Conservation (phyloP, 2,797 vertebrate species). For the Malacoctenus gilli region DNA sequence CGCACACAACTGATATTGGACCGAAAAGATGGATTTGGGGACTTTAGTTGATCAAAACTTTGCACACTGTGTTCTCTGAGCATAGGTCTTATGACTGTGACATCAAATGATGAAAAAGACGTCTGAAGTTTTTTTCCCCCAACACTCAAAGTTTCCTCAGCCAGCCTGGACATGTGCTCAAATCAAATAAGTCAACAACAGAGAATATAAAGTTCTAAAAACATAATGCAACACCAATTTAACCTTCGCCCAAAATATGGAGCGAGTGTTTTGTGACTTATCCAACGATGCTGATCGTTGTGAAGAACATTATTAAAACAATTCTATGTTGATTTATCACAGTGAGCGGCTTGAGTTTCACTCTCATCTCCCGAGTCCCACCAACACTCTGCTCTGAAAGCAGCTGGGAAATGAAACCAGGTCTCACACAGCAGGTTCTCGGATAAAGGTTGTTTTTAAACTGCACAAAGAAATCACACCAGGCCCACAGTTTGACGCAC, state of each 20-base stretch:
- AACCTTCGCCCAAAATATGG: not conserved
- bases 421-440: not conserved
- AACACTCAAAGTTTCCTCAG: slow-evolving; percentile 30
- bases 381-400: not conserved
- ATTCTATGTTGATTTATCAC: not conserved
- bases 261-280: not conserved
- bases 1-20: not conserved
- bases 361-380: not conserved
- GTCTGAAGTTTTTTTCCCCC: slow-evolving; percentile 13
- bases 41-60: not conserved
- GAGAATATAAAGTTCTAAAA: slow-evolving; percentile 1
- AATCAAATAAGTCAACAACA: no score
- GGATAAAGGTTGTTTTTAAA: no score
- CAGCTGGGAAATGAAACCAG: not conserved
- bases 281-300: not conserved
- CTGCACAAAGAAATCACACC: no score
- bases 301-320: not conserved
- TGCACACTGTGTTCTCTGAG: not conserved
- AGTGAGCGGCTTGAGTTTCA: not conserved
- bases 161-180: not conserved
- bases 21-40: not conserved
- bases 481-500: no score
- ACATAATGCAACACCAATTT: not conserved
- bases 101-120: slow-evolving; percentile 43
- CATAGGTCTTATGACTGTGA: slow-evolving; percentile 26